Evolutionary conservation across 2,888 invertebrate genomes (phyloP).

Genomic region (Drosophila neotestacea): DNA sequence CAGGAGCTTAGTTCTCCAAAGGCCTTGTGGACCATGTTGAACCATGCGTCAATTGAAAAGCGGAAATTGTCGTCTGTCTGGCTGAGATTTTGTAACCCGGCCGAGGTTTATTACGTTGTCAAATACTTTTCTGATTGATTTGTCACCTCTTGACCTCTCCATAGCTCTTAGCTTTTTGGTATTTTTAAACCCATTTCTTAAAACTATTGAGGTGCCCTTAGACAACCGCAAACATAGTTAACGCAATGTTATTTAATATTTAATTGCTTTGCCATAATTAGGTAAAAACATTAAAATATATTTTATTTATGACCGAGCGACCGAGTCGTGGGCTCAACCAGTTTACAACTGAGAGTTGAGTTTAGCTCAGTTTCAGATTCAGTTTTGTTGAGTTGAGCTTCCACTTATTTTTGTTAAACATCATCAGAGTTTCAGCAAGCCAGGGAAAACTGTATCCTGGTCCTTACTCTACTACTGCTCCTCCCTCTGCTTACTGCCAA

Average conservation of each 20-base stretch:
- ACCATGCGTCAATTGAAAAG: constrained; percentile 58
- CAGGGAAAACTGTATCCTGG: constrained; percentile 25
- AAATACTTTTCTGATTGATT: constrained; percentile 73
- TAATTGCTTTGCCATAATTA: constrained; percentile 77
- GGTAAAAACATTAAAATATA: constrained; percentile 79
- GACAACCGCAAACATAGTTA: constrained; percentile 60
- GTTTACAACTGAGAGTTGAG: constrained; percentile 32
- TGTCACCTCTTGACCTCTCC: constrained; percentile 50
- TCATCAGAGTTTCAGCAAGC: constrained; percentile 55
- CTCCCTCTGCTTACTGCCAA: constrained; percentile 1
- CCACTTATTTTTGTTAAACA: constrained; percentile 71
- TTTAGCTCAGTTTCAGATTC: constrained; percentile 23
- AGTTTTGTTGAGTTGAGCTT: constrained; percentile 44
- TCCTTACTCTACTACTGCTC: not conserved
- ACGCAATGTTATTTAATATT: constrained; percentile 70
- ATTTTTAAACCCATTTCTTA: not conserved
- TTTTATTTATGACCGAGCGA: constrained; percentile 66
- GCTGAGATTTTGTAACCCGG: constrained; percentile 55
- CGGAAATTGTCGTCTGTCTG: constrained; percentile 78
- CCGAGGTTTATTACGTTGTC: constrained; percentile 69
- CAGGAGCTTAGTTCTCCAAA: constrained; percentile 4
- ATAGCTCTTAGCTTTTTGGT: not conserved
- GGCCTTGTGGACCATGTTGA: constrained; percentile 19
- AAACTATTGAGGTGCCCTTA: constrained; percentile 1
- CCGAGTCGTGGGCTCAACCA: constrained; percentile 16